phyloP scores from a whole-genome alignment of 2,113 vertebrate species.

The Pseudopodoces humilis region DNA sequence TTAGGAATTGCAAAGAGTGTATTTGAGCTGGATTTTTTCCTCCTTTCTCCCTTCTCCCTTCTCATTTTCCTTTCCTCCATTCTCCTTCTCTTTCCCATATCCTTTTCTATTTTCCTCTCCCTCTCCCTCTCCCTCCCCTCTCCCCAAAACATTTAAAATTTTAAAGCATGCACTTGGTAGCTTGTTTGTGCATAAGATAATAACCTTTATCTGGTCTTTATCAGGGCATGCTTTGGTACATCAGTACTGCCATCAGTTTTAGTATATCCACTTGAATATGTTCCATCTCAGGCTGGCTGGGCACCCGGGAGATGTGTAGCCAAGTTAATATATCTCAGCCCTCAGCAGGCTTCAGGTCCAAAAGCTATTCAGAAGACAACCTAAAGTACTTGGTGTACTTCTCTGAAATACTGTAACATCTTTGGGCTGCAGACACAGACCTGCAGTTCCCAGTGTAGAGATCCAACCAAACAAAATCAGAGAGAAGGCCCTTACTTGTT shows the following conservation, averaged over 20 bases:
- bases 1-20: not conserved
- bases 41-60: not conserved
- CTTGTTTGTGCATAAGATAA: not conserved
- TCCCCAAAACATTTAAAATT: not conserved
- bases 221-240: not conserved
- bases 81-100: not conserved
- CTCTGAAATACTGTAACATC: not conserved
- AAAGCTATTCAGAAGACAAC: not conserved
- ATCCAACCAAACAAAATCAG: not conserved
- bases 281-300: conserved; percentile 9
- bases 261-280: not conserved
- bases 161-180: not conserved
- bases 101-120: not conserved
- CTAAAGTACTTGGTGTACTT: not conserved
- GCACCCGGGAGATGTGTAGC: not conserved
- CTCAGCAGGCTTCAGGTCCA: not conserved
- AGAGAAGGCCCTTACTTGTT: not conserved
- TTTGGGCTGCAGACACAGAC: not conserved
- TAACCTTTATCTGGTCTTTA: not conserved
- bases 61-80: not conserved
- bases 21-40: not conserved
- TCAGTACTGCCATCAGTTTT: not conserved
- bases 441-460: not conserved
- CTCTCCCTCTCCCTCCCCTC: too few species aligned
- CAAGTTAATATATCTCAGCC: conserved; percentile 27